phyloP scores from a whole-genome alignment of 1,140 invertebrate species.

The Andricus grossulariae region DNA sequence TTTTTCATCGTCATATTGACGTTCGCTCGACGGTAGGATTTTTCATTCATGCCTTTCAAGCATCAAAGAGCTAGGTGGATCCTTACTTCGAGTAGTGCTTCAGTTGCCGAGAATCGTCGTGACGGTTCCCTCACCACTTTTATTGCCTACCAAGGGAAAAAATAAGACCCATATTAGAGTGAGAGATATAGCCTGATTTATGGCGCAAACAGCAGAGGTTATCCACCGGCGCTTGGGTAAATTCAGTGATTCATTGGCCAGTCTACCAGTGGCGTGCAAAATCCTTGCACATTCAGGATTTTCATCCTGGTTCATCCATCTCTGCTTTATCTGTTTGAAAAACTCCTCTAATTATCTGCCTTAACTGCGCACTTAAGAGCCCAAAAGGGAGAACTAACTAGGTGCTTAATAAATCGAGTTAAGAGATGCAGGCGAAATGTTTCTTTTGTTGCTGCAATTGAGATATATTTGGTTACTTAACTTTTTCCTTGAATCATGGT shows the following conservation, averaged over 20 bases:
- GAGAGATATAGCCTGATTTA: slow-evolving; percentile 69
- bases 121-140: slow-evolving; percentile 21
- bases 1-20: neutral
- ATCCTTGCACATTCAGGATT: slow-evolving; percentile 31
- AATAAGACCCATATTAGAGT: slow-evolving; percentile 31
- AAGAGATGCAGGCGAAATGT: neutral
- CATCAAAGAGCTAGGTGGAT: neutral
- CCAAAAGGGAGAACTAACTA: slow-evolving; percentile 10
- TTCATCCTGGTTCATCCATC: slow-evolving; percentile 23
- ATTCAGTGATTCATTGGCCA: slow-evolving; percentile 58
- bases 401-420: slow-evolving; percentile 9
- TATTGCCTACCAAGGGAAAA: slow-evolving; percentile 21
- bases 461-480: no score
- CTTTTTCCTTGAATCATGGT: no score
- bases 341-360: slow-evolving; percentile 30
- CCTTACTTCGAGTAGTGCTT: neutral
- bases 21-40: neutral
- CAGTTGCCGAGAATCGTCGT: slow-evolving; percentile 5
- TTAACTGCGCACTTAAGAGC: slow-evolving; percentile 25
- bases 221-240: slow-evolving; percentile 52
- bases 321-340: slow-evolving; percentile 26
- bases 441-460: neutral
- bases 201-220: slow-evolving; percentile 63
- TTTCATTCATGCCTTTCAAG: neutral
- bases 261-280: slow-evolving; percentile 27